Base-by-base conservation (phyloP, 1,140 invertebrate species). In the Drosophila navojoa region DNA sequence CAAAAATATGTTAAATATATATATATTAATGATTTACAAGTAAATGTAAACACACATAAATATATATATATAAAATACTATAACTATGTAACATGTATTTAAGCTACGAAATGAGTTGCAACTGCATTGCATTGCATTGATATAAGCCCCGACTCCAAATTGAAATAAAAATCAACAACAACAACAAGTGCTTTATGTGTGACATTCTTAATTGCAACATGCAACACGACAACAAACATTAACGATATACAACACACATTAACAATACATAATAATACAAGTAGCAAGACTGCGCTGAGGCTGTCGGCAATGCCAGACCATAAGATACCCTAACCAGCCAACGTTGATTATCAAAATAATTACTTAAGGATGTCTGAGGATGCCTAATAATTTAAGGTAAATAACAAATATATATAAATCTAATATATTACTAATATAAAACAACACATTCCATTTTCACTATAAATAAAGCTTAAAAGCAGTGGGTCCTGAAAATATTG, bases 81-180 rank as follows among this genome's bases (percentile, higher is more conserved):
- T 74, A 82, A 74, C 76, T 81, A 81, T 81, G 78, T 86, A 86
- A 81, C 81, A 70, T 86, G 81, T 86, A 86, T 86, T 86, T 86
- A 86, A 86, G 81, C 77, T 86, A 81, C 71, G 67, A 78, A 86
- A 86, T 86, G 77, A 85, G 77, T 77, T 85, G 81, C 74, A 81
- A 80, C 68, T 86, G 77, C 57, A 68, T 68, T 63, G 35, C 78
- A 80, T 63, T 86, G 77, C 57, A 68, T 68, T 63, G 35, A 49
- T 57, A 63, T 15, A 47, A 19, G 50, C 19, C 38, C 49, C 16
- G 13, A 71, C 40, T 68, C 32, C 38, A 67, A 70, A 71, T 68
- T 71, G 54, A 62, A 59, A 52, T 70, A 78, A 78, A 84, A 84
- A 70, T 58, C 47, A 70, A 72, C 54, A 52, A 57, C 45, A 66